Conservation (phyloP, 2,113 vertebrate genomes). For the Silurus meridionalis region DNA sequence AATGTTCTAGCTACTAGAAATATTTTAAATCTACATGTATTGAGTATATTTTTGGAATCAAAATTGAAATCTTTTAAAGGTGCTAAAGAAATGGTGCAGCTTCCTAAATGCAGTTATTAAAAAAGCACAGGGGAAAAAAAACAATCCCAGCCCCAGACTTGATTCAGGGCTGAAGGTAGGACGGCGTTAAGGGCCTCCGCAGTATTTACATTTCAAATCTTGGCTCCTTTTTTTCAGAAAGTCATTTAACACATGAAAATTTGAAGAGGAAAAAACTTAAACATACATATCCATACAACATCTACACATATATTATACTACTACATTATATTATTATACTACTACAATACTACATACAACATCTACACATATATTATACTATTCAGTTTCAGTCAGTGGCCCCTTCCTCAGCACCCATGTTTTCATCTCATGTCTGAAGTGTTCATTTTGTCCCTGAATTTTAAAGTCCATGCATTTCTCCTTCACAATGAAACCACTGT, state of each 20-base stretch:
- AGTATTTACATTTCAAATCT: slow-evolving; percentile 27
- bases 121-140: not conserved
- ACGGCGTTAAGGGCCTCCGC: slow-evolving; percentile 32
- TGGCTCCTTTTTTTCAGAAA: slow-evolving; percentile 20
- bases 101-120: too few relatives aligned
- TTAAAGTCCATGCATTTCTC: not conserved
- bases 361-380: not conserved
- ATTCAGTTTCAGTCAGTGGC: not conserved
- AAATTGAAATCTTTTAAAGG: too few relatives aligned
- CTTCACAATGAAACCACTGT: not conserved
- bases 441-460: slow-evolving; percentile 5
- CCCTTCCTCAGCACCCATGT: not conserved
- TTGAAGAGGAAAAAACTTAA: too few relatives aligned
- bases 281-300: not conserved
- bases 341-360: not conserved
- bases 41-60: too few relatives aligned
- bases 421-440: not conserved
- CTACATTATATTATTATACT: too few relatives aligned
- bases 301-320: not conserved
- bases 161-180: slow-evolving; percentile 7
- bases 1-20: not conserved
- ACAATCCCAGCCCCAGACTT: not conserved
- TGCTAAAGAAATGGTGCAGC: too few relatives aligned
- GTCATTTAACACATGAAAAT: slow-evolving; percentile 41
- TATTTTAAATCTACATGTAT: too few relatives aligned